Percentiles rank a stretch among this genome's conserved stretches.
These are phyloP conservation scores for Antigone vipio DNA, from an alignment of 2,113 vertebrate genomes.

Conservation along the genomic window DNA sequence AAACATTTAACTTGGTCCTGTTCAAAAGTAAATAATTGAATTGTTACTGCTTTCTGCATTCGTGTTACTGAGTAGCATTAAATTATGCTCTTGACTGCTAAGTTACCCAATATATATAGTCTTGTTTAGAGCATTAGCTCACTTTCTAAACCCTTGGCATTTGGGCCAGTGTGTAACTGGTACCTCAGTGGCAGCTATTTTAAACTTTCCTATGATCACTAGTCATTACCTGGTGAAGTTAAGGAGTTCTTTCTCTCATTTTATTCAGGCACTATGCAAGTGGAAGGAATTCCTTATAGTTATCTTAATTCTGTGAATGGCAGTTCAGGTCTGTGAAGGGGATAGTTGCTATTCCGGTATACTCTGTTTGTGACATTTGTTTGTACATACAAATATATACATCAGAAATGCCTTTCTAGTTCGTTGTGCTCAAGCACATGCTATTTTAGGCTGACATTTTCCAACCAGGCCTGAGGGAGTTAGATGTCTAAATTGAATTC, in stretches of 20 bases:
- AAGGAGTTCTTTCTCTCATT: background rate
- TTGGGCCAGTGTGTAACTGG: conserved; percentile 7
- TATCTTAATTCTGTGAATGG: background rate
- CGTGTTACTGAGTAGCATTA: background rate
- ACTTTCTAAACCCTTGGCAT: conserved; percentile 50
- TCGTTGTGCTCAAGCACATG: background rate
- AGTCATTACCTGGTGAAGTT: background rate
- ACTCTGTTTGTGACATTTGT: background rate
- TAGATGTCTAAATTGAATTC: conserved; percentile 51
- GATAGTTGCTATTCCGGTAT: background rate
- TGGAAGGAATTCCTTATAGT: background rate
- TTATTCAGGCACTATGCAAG: background rate
- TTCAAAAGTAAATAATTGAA: background rate
- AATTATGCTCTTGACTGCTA: conserved; percentile 21
- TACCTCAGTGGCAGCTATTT: conserved; percentile 16
- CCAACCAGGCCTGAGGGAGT: conserved; percentile 37
- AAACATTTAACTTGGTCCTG: background rate
- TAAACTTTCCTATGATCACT: background rate
- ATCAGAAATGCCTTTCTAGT: conserved; percentile 1
- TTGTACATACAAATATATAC: background rate
- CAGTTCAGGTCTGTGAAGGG: background rate
- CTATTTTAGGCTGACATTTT: conserved; percentile 67
- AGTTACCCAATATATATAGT: background rate
- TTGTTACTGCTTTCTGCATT: background rate
- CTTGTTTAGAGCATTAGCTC: conserved; percentile 59